Percentiles rank a stretch among this genome's conserved stretches.
Conservation (phyloP, 2,113 vertebrate genomes). For the Thermophis baileyi region DNA sequence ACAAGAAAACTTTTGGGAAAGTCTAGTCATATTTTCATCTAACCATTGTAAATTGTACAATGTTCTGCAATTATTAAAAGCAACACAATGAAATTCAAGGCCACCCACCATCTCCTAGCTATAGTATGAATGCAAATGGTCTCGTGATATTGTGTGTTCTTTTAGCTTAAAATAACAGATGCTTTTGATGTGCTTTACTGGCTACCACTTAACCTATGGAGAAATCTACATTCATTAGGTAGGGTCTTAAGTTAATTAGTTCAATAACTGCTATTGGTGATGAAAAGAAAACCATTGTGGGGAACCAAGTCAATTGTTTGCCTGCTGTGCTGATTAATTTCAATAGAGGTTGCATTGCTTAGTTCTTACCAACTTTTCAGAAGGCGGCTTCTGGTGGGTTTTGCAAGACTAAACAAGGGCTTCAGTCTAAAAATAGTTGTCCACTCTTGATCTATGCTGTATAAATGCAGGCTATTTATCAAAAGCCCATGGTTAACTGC, state of each 20-base stretch:
- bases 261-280: neutral
- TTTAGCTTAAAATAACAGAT: neutral
- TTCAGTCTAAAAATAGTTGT: neutral
- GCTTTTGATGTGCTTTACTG: neutral
- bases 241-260: slow-evolving; percentile 7
- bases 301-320: neutral
- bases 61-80: neutral
- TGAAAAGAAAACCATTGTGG: neutral
- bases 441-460: neutral
- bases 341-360: neutral
- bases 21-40: neutral
- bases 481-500: neutral
- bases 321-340: neutral
- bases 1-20: neutral
- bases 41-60: neutral
- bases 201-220: neutral
- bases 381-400: neutral
- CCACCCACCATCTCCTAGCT: neutral
- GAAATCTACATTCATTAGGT: slow-evolving; percentile 9
- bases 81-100: neutral
- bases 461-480: neutral
- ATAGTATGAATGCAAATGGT: neutral
- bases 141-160: neutral
- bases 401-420: neutral
- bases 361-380: neutral